A percentile compares a stretch with the other conserved stretches of the same genome.
phyloP scores from a whole-genome alignment of 2,797 vertebrate species.

The Labroides dimidiatus region DNA sequence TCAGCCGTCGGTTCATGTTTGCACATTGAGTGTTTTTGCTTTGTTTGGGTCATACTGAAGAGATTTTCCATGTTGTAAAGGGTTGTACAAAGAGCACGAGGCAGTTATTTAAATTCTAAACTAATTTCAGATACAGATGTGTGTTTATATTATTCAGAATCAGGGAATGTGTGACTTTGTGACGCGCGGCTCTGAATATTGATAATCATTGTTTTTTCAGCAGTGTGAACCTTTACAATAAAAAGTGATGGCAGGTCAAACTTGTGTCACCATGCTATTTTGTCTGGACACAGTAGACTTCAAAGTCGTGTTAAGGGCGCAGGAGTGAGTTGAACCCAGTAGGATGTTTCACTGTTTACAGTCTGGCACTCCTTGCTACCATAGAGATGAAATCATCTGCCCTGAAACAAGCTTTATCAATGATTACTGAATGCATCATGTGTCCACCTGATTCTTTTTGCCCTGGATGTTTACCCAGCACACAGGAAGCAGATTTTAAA shows the following conservation, averaged over 20 bases:
- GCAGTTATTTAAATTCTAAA: background rate
- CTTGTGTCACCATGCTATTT: background rate
- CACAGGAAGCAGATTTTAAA: background rate
- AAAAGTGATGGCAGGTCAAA: background rate
- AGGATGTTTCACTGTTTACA: constrained; percentile 60
- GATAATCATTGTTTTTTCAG: background rate
- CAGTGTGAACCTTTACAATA: background rate
- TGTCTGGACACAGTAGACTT: background rate
- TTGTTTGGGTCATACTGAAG: background rate
- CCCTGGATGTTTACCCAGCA: background rate
- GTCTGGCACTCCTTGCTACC: constrained; percentile 54
- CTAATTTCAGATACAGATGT: background rate
- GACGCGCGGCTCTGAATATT: background rate
- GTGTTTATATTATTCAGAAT: background rate
- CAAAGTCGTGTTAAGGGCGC: background rate
- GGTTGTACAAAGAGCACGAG: background rate
- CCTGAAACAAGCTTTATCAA: constrained; percentile 38
- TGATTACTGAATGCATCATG: background rate
- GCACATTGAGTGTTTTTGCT: background rate
- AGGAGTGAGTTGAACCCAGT: constrained; percentile 32
- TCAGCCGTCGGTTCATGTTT: background rate
- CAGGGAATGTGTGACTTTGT: background rate
- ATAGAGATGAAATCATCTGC: constrained; percentile 60
- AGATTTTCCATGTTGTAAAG: no score
- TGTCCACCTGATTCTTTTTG: constrained; percentile 1